A percentile compares a stretch with the other conserved stretches of the same genome.
Conservation (phyloP, 2,888 invertebrate genomes). For the Tridacna crocea region DNA sequence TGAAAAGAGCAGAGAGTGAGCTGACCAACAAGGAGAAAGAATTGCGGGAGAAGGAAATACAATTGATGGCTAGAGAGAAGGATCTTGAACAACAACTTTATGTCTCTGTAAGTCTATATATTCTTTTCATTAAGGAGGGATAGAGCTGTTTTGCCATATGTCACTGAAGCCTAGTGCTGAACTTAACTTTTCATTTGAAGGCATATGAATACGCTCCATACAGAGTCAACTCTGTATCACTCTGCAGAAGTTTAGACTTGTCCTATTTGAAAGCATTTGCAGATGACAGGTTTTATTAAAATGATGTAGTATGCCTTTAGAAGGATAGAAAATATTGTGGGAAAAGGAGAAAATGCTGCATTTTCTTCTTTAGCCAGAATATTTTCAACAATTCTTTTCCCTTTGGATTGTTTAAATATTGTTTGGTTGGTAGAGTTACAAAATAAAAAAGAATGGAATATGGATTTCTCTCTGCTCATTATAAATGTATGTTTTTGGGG, state of each 20-base stretch:
- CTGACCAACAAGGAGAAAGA: conserved; percentile 81
- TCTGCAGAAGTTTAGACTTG: too few species aligned
- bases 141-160: not conserved
- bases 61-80: conserved; percentile 79
- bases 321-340: not conserved
- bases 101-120: conserved; percentile 74
- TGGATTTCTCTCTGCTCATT: too few species aligned
- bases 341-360: not conserved
- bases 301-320: not conserved
- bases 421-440: too few species aligned
- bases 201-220: too few species aligned
- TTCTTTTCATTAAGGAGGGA: not conserved
- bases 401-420: not conserved
- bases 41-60: conserved; percentile 80
- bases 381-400: not conserved
- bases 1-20: conserved; percentile 82
- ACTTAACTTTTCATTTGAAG: too few species aligned
- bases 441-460: too few species aligned
- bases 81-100: conserved; percentile 80
- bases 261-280: too few species aligned
- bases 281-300: too few species aligned
- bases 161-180: too few species aligned
- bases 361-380: not conserved
- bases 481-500: too few species aligned
- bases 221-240: too few species aligned